Evolutionary conservation across 92 coral and sea anemone genomes (phyloP), one percentile per base, ranked within the genome.

Genomic region (Porites rus): DNA sequence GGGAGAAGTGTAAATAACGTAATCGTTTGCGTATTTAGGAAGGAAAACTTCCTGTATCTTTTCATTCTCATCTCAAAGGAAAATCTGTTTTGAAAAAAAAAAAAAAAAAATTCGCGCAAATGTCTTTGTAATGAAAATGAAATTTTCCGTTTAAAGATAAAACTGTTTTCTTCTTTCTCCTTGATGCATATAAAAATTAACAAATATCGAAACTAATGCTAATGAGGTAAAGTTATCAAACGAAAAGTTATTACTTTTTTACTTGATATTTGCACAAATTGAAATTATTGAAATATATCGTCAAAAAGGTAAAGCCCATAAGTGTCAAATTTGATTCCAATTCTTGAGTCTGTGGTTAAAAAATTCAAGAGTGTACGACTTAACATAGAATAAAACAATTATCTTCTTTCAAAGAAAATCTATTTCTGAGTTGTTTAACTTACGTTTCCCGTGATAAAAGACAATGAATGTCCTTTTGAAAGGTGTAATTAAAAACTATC

Each of bases 211-310:
- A 62, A 7, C 4, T 7, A 62, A 62, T 62, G 66, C 46, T 63
- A 60, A 77, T 77, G 82, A 63, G 69, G 8, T 46, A 38, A 43
- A 17, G 60, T 13, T 50, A 1, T 17, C 83, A 8, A 11, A 17
- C 43, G 51, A 31, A 38, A 51, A 63, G 51, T 78, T 50, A 11
- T 78, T 78, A 1, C 38, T 78, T 18, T 16, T 76, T 76, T n/a
- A 31, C 28, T 10, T 14, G 60, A 20, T 38, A 51, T 78, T 78
- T 78, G 58, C 83, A 65, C 83, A 78, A 64, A n/a, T 65, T 12
- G n/a, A 64, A 78, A 78, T 19, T 46, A 78, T 20, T 3, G 31
- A 19, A 25, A 67, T 67, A 22, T 24, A 67, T 67, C 12, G 12
- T 25, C 18, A 5, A 9, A 19, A 20, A 10, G 1, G 59, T 14